Evolutionary conservation across 64 coral and sea anemone species (phyloP).

Genomic region (Montipora sp.): DNA sequence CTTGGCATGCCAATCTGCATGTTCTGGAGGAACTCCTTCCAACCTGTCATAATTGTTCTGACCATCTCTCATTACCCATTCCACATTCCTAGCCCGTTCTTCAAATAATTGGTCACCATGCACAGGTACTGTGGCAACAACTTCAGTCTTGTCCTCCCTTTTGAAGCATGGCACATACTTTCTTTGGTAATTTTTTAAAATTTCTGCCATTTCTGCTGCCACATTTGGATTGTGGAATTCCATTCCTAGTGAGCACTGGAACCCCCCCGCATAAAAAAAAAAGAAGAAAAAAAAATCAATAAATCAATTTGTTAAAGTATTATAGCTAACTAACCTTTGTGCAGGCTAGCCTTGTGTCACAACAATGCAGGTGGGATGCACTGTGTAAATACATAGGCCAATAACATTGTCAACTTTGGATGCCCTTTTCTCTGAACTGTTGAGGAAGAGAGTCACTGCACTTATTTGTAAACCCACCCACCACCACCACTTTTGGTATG

Average conservation of each 20-base stretch:
- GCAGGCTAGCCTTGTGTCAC: background rate
- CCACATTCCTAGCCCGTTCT: constrained; percentile 49
- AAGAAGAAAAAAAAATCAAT: too few relatives aligned
- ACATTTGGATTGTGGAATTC: constrained; percentile 53
- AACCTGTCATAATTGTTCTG: constrained; percentile 32
- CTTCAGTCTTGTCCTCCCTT: constrained; percentile 1
- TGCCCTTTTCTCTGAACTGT: background rate
- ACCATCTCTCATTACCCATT: constrained; percentile 55
- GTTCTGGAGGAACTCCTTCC: constrained; percentile 51
- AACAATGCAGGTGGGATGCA: background rate
- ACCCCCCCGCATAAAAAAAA: too few relatives aligned
- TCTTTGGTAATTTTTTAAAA: constrained; percentile 29
- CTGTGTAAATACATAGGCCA: background rate
- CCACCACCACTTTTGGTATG: background rate
- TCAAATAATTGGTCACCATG: constrained; percentile 70
- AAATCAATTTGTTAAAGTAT: background rate
- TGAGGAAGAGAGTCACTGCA: background rate
- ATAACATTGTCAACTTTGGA: background rate
- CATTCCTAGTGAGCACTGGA: constrained; percentile 51
- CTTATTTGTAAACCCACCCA: background rate
- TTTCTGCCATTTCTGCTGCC: constrained; percentile 46
- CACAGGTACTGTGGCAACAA: constrained; percentile 34
- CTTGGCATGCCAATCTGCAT: constrained; percentile 67
- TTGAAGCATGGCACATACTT: constrained; percentile 57
- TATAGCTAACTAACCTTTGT: background rate